phyloP scores from a whole-genome alignment of 2,113 vertebrate species.

The Vanacampus margaritifer region DNA sequence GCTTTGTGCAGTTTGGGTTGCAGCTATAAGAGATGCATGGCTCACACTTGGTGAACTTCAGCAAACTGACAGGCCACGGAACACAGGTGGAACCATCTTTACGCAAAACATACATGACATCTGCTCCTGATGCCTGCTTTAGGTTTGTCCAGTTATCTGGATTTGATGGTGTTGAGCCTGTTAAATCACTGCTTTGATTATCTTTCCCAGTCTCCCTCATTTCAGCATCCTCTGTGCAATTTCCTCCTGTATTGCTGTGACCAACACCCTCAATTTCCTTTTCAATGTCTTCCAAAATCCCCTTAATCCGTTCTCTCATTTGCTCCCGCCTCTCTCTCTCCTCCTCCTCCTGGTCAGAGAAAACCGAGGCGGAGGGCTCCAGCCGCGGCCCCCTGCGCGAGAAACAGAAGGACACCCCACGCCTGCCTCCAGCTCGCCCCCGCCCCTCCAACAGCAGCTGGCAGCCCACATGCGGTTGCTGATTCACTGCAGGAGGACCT shows the following conservation, averaged over 20 bases:
- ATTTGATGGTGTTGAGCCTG: slow-evolving; percentile 8
- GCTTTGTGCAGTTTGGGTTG: slow-evolving; percentile 83
- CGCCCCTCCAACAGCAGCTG: slow-evolving; percentile 52
- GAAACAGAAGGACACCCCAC: slow-evolving; percentile 93
- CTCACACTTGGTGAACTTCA: slow-evolving; percentile 87
- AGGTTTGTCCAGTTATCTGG: slow-evolving; percentile 17
- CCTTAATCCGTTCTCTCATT: slow-evolving; percentile 59
- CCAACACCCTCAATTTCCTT: slow-evolving; percentile 42
- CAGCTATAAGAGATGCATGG: slow-evolving; percentile 90
- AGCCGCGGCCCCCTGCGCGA: slow-evolving; percentile 89
- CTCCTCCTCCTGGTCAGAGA: slow-evolving; percentile 85
- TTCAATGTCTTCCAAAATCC: slow-evolving; percentile 57
- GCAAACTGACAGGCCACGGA: slow-evolving; percentile 86
- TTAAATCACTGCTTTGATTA: slow-evolving; percentile 30
- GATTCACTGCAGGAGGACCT: slow-evolving; percentile 20
- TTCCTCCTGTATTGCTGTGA: slow-evolving; percentile 17
- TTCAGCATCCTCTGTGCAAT: slow-evolving; percentile 30
- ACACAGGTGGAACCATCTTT: slow-evolving; percentile 82
- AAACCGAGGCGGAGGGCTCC: slow-evolving; percentile 93
- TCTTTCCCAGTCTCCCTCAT: slow-evolving; percentile 33
- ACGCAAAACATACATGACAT: slow-evolving; percentile 74
- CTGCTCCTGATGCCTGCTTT: slow-evolving; percentile 17
- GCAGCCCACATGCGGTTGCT: slow-evolving; percentile 42
- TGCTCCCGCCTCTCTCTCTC: slow-evolving; percentile 69
- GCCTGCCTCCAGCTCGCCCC: slow-evolving; percentile 63